These are phyloP conservation scores for Gerris buenoi DNA, from an alignment of 1,140 invertebrate genomes.

Conservation along the genomic window DNA sequence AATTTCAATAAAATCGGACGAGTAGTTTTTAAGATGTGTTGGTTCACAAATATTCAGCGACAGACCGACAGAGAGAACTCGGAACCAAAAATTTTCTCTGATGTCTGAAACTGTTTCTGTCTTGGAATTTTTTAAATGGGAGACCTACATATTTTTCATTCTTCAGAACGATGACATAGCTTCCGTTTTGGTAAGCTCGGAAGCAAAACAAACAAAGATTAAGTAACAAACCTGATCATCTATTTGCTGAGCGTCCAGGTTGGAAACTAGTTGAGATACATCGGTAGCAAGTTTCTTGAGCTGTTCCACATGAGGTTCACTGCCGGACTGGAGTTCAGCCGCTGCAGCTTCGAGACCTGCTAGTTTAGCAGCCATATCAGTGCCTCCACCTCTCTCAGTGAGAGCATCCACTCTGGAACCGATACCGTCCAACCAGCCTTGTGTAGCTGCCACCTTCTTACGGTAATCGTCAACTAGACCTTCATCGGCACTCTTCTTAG, in stretches of 20 bases:
- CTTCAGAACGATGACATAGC: no score
- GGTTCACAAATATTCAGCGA: no score
- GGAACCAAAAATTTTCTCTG: no score
- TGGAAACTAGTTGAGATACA: slow-evolving; percentile 64
- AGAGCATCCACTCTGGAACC: slow-evolving; percentile 61
- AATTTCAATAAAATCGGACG: no score
- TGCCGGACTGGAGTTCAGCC: slow-evolving; percentile 18
- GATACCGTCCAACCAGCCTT: slow-evolving; percentile 62
- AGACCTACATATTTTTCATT: no score
- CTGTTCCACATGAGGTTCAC: slow-evolving; percentile 41
- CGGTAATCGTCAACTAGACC: slow-evolving; percentile 63
- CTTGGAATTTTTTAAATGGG: no score
- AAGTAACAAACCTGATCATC: slow-evolving; percentile 51
- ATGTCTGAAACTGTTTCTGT: no score
- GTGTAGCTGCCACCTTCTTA: slow-evolving; percentile 53
- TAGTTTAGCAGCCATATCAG: slow-evolving; percentile 29
- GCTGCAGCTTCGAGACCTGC: slow-evolving; percentile 29
- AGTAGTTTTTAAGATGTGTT: no score
- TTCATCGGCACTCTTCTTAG: slow-evolving; percentile 57
- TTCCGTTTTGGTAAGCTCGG: no score
- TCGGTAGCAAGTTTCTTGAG: slow-evolving; percentile 49
- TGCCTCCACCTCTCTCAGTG: slow-evolving; percentile 58
- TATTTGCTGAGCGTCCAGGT: slow-evolving; percentile 74
- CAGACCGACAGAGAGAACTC: no score
- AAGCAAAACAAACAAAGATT: no score